These are phyloP conservation scores for Cryptocephalus moraei DNA, from an alignment of 2,888 invertebrate genomes.

Conservation along the genomic window DNA sequence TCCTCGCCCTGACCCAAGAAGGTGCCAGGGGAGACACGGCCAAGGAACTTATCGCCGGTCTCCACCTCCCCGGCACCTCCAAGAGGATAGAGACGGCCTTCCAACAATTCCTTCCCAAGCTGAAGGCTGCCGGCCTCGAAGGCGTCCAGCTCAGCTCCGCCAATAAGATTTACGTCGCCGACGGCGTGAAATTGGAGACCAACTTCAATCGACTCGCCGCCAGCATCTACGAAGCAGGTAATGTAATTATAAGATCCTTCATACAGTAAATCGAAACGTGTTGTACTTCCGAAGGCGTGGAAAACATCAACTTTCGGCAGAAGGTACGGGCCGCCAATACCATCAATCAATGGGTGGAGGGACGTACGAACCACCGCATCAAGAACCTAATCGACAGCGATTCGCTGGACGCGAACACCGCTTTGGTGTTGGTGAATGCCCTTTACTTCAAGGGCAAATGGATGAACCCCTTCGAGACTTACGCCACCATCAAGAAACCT, in stretches of 20 bases:
- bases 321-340: constrained; percentile 16
- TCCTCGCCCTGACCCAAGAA: constrained; percentile 25
- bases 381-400: constrained; percentile 21
- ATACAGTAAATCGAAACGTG: too few species aligned
- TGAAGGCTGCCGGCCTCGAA: constrained; percentile 12
- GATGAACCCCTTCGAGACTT: constrained; percentile 17
- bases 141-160: constrained; percentile 22
- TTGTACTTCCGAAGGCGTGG: constrained; percentile 39
- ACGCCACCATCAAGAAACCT: constrained; percentile 15
- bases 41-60: constrained; percentile 18
- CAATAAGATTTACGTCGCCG: constrained; percentile 52
- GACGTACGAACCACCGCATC: constrained; percentile 30
- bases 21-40: constrained; percentile 30
- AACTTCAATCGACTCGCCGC: constrained; percentile 47
- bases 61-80: constrained; percentile 18
- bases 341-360: constrained; percentile 33
- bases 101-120: constrained; percentile 14
- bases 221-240: constrained; percentile 43
- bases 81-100: constrained; percentile 9
- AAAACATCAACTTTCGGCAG: constrained; percentile 29
- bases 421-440: constrained; percentile 30
- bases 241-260: too few species aligned
- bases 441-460: constrained; percentile 31
- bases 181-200: constrained; percentile 37
- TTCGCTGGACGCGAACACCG: constrained; percentile 17